Base-by-base conservation (phyloP, 2,113 vertebrate genomes). In the Neopipo cinnamomea region DNA sequence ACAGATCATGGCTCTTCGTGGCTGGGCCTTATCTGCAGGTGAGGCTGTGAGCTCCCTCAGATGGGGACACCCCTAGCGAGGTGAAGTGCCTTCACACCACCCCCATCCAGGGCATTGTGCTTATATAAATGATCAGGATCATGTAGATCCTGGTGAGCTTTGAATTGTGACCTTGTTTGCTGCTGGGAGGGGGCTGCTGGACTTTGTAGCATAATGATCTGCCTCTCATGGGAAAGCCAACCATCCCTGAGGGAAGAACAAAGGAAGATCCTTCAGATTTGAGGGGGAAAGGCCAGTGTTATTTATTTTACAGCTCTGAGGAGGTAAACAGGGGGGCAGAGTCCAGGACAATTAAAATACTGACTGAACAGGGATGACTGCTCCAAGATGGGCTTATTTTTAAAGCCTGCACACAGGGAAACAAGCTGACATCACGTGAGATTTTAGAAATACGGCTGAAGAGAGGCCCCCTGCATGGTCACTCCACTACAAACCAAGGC, bases 331-430 rank as follows among this genome's bases (percentile, higher is more conserved):
- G n/a, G 13, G 22, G 0, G 3, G 30, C 28, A 58, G 79, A 92
- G 56, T 73, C 47, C 65, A 87, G 61, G 44, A 72, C 66, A 85
- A 92, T 94, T 96, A 81, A 82, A 89, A 95, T 63, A 87, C 39
- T 71, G 70, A 55, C 56, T 50, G 77, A 75, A 50, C 24, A 61
- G 12, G n/a, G 52, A 56, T 68, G 61, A 35, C 31, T 56, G 68
- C 61, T 81, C 62, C 53, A 71, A 68, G 37, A 89, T 19, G 35
- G 7, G 14, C 13, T 84, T 20, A 49, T 68, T 72, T 76, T 72
- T 41, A 92, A 88, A 86, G 35, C 27, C 56, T 49, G 47, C 21
- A 22, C 33, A 49, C 30, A 49, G 46, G 41, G 15, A 79, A 87
- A 77, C 16, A 55, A 79, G 56, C 52, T 56, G 41, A 22, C 22